Evolutionary conservation across 1,140 invertebrate genomes (phyloP), one percentile per base, ranked within the genome.

Genomic region (Bombyx mandarina): DNA sequence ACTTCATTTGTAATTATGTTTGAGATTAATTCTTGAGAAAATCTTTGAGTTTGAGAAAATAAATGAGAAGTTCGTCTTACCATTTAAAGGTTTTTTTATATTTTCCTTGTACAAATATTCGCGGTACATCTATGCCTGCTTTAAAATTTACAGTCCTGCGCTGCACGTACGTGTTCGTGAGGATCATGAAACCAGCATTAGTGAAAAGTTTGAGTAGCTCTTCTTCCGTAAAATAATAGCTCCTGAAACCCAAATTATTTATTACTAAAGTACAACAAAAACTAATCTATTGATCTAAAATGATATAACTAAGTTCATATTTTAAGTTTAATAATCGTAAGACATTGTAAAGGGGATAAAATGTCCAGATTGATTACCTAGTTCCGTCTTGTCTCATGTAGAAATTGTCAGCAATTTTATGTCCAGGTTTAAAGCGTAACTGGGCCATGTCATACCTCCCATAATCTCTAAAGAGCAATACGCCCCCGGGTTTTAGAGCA

Each of bases 351-450:
- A 10, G 46, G 8, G 45, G 43, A 43, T 9, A n/a, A 49, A 57
- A 7, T 18, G n/a, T 51, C 8, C 46, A 26, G 59, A 50, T 49
- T 52, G 43, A 45, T 42, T 83, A 95, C 94, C 94, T 93, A 1
- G 99, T 99, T 3, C 98, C 98, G 92, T 99, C 99, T 79, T 99
- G 98, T 26, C 99, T 88, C 80, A 97, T 94, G 79, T 99, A 99
- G 67, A 99, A 95, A 84, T 99, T 98, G 26, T 99, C 96, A 7
- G 91, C 79, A 60, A 99, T 95, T 86, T 99, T 99, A 77, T 96
- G 93, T 0, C 97, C 97, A 4, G 95, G 91, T 65, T 96, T 94
- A 81, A 99, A 99, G 53, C 98, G 88, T 3, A 99, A 72, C 82
- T 99, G 98, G 3, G 98, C 96, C 93, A 99, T 96, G 85, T 99